Evolutionary conservation across 2,113 vertebrate species (phyloP), one percentile per base, ranked within the genome.

Genomic region (Ophthalmolycus amberensis): DNA sequence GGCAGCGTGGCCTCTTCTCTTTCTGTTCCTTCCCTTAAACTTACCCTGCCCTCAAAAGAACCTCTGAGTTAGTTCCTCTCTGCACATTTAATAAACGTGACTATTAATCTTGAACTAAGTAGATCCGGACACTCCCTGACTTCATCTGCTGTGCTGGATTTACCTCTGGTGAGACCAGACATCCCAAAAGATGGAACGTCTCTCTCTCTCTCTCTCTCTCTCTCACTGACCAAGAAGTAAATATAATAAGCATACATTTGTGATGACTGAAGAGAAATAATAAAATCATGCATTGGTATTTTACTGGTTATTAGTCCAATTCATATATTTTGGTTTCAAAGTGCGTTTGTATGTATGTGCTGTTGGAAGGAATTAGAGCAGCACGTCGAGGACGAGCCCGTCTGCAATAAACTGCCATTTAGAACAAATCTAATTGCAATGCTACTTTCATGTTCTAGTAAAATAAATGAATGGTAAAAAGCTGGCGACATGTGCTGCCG

Each of bases 51-150:
- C 87, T 40, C 22, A 10, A 75, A 85, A 83, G 37, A 71, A 77
- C 75, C 80, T 75, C 10, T 37, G 12, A 85, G 65, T 71, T 70
- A 16, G 65, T 44, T 86, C 52, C 78, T 68, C 75, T 60, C 2
- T 16, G 63, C 37, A 79, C 74, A 78, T 89, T 83, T 85, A 59
- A 83, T 66, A 78, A 84, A 82, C 16, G 14, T 56, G 66, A 75
- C 71, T 79, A 25, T 75, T 75, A 82, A 79, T 71, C 44, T 73
- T 52, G 2, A 59, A 68, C 38, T 40, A 56, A 70, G 54, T 2
- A 68, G 76, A 42, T 38, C 34, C 42, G 22, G 42, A 79, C 37
- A 40, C 10, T 72, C 54, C 52, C 29, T 63, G 15, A 12, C 56
- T 77, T 56, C 63, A 62, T 77, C 76, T 62, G 40, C 52, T 56